These are phyloP conservation scores for Perca flavescens DNA, from an alignment of 2,113 vertebrate species.

Conservation along the genomic window DNA sequence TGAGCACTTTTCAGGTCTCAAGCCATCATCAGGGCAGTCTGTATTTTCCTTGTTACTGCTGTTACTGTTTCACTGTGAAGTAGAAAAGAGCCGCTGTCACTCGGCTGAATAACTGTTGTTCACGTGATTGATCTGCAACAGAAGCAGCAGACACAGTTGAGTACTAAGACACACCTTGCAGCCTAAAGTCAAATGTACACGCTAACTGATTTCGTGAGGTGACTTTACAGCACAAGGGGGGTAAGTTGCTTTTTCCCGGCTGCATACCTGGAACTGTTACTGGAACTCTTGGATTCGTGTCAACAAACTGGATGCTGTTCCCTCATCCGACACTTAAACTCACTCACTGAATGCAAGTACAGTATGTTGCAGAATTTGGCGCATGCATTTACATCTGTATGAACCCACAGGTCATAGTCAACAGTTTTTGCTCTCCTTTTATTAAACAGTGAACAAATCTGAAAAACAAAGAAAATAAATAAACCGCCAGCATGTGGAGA, in stretches of 20 bases:
- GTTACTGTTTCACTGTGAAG: slow-evolving; percentile 45
- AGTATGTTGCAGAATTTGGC: background rate
- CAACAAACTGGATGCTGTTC: background rate
- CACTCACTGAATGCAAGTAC: background rate
- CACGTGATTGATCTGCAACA: slow-evolving; percentile 61
- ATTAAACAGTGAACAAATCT: slow-evolving; percentile 16
- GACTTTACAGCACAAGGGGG: slow-evolving; percentile 5
- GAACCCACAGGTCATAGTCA: background rate
- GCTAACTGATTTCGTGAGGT: slow-evolving; percentile 21
- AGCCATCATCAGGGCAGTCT: slow-evolving; percentile 27
- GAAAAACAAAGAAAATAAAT: slow-evolving; percentile 3
- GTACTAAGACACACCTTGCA: slow-evolving; percentile 29
- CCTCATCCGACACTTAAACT: background rate
- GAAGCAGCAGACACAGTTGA: slow-evolving; percentile 22
- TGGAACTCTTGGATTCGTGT: background rate
- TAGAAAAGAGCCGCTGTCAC: slow-evolving; percentile 41
- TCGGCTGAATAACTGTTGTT: slow-evolving; percentile 41
- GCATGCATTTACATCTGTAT: background rate
- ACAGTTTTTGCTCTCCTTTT: background rate
- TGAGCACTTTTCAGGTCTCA: slow-evolving; percentile 6
- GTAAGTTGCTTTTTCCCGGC: background rate
- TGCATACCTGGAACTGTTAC: slow-evolving; percentile 14
- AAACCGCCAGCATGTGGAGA: slow-evolving; percentile 37
- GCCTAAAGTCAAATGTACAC: slow-evolving; percentile 16
- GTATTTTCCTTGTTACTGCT: slow-evolving; percentile 57